phyloP scores from a whole-genome alignment of 2,113 vertebrate species.

The Epinephelus moara region DNA sequence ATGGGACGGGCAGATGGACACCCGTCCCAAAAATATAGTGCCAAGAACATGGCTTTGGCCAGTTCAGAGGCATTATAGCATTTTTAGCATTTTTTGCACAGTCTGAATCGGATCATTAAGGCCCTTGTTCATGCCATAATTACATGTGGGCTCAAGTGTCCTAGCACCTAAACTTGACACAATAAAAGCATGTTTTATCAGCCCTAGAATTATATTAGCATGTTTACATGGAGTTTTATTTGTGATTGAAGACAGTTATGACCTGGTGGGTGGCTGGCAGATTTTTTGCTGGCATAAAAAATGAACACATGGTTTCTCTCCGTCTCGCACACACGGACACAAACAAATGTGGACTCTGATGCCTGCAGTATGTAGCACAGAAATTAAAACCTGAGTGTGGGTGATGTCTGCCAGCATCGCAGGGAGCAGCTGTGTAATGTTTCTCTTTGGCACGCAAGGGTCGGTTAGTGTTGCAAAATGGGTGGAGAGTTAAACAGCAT shows the following conservation, averaged over 20 bases:
- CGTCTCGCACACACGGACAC: conserved; percentile 7
- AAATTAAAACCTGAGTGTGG: conserved; percentile 58
- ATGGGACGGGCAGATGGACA: too few species aligned
- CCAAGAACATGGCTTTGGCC: too few species aligned
- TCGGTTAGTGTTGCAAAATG: conserved; percentile 40
- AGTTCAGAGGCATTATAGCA: too few species aligned
- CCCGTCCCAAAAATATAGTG: too few species aligned
- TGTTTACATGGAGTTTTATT: conserved; percentile 5
- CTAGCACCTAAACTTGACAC: neutral
- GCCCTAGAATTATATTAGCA: neutral
- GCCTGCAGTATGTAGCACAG: conserved; percentile 19
- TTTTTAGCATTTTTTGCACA: neutral
- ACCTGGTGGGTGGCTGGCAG: conserved; percentile 8
- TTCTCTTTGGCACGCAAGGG: conserved; percentile 62
- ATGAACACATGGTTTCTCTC: conserved; percentile 18
- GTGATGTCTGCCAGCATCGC: conserved; percentile 55
- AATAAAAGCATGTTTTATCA: neutral
- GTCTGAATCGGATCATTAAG: neutral
- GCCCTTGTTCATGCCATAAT: neutral
- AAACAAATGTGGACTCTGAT: conserved; percentile 30
- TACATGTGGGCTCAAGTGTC: neutral
- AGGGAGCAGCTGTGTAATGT: conserved; percentile 71
- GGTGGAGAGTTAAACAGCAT: conserved; percentile 31
- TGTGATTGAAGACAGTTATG: conserved; percentile 19
- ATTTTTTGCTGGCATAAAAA: conserved; percentile 10